Conservation (phyloP, 1,140 invertebrate species). For the Tetramorium parvispinum region DNA sequence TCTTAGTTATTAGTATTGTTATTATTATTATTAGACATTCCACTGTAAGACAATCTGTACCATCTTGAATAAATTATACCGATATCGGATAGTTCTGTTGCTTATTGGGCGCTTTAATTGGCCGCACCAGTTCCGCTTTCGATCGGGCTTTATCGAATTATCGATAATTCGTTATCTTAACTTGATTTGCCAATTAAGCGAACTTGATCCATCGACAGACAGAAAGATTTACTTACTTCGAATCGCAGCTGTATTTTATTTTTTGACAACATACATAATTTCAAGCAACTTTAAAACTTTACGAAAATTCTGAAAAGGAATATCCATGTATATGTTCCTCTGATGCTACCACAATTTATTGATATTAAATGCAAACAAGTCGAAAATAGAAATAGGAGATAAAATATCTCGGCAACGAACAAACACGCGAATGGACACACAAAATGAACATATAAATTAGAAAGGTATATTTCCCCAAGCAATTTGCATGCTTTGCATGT, state of each 20-base stretch:
- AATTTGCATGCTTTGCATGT: conserved; percentile 70
- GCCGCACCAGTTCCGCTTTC: conserved; percentile 24
- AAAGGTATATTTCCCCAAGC: conserved; percentile 6
- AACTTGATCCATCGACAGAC: background rate
- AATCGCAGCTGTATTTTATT: background rate
- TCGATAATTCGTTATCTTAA: conserved; percentile 13
- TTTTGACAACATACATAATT: background rate
- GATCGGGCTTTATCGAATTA: conserved; percentile 8
- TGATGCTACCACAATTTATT: background rate
- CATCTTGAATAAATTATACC: conserved; percentile 47
- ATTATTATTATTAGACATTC: conserved; percentile 49
- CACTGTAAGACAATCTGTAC: conserved; percentile 30
- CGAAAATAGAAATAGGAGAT: background rate
- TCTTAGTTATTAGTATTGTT: conserved; percentile 58
- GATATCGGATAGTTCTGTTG: conserved; percentile 36
- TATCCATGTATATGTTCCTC: background rate
- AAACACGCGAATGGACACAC: background rate
- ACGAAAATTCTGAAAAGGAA: background rate
- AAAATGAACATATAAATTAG: background rate
- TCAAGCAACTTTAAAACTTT: background rate
- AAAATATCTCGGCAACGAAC: background rate
- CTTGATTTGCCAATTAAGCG: background rate
- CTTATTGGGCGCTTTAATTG: conserved; percentile 3
- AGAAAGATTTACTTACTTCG: background rate
- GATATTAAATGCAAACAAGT: background rate